Evolutionary conservation across 2,888 invertebrate species (phyloP), one percentile per base, ranked within the genome.

Genomic region (Lasioglossum leucozonium): DNA sequence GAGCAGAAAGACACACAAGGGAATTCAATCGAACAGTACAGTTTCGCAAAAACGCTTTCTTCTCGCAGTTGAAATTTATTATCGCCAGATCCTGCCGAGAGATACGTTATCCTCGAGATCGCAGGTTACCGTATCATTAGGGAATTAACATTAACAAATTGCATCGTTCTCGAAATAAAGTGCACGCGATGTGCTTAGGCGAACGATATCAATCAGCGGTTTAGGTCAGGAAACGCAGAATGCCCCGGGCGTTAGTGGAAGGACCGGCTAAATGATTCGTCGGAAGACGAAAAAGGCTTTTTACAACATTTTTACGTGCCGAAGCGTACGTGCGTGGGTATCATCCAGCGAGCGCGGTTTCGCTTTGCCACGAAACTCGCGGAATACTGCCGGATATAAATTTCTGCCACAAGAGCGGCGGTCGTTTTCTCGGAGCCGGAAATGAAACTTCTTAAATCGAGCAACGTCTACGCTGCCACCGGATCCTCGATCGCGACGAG

Each of bases 401-500:
- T 72, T 58, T 77, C 74, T 47, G 37, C 44, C 42, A 4, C 34
- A 34, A 18, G 10, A 40, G 22, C 22, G 22, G 10, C 37, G n/a
- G 26, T 5, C 80, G 42, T 18, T 42, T n/a, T 16, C 42, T n/a
- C 4, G 55, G 51, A 13, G 30, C 62, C 40, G 67, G 51, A 40
- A 75, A 69, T 69, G 75, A 79, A 58, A 34, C 75, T 76, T 58
- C 69, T 80, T 76, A 62, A 76, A 55, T 76, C 58, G 71, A 77
- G 77, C 22, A 34, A 30, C 34, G 37, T 65, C 18, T 65, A 37
- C 34, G 34, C 30, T 30, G 26, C 62, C 6, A 62, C 30, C 62
- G 62, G 62, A 30, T 30, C 30, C 30, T 62, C 30, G 13, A 26
- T 62, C 4, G 16, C 16, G 30, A 62, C 30, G 62, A 30, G 30